Evolutionary conservation across 2,797 vertebrate species (phyloP).

Genomic region (Lacerta viridis): DNA sequence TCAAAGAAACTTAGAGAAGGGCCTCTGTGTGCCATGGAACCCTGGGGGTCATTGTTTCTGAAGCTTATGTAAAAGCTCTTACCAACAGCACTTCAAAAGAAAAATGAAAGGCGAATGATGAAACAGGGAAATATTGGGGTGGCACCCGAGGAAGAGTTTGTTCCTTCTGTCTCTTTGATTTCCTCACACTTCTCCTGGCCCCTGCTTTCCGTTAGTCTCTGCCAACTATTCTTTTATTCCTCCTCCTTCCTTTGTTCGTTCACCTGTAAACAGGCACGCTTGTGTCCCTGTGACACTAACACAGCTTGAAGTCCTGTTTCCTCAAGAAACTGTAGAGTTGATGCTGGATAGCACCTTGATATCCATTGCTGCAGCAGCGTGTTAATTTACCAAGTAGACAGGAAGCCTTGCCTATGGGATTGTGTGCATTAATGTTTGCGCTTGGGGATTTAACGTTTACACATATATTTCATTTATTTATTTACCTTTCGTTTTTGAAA

Average conservation of each 20-base stretch:
- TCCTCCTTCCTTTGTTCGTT: accelerated
- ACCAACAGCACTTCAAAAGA: conserved; percentile 10
- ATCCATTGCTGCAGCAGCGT: accelerated
- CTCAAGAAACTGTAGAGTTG: accelerated
- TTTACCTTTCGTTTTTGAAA: too few relatives aligned
- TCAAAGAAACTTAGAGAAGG: not conserved
- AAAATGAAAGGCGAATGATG: conserved; percentile 18
- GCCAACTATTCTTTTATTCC: not conserved
- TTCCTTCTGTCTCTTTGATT: not conserved
- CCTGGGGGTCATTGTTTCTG: not conserved
- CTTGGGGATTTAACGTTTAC: not conserved
- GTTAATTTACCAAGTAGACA: not conserved
- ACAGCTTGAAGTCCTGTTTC: accelerated
- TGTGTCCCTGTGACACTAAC: accelerated
- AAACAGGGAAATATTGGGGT: not conserved
- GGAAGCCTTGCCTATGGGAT: accelerated
- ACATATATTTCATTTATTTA: too few relatives aligned
- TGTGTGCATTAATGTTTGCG: accelerated
- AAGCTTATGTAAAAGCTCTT: conserved; percentile 4
- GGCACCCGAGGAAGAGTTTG: not conserved
- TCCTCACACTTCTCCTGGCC: not conserved
- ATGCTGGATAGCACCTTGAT: accelerated
- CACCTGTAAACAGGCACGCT: accelerated
- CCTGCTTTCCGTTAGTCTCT: not conserved
- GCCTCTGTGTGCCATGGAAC: not conserved